Conservation (phyloP, 2,113 vertebrate species). For the Tyto alba region DNA sequence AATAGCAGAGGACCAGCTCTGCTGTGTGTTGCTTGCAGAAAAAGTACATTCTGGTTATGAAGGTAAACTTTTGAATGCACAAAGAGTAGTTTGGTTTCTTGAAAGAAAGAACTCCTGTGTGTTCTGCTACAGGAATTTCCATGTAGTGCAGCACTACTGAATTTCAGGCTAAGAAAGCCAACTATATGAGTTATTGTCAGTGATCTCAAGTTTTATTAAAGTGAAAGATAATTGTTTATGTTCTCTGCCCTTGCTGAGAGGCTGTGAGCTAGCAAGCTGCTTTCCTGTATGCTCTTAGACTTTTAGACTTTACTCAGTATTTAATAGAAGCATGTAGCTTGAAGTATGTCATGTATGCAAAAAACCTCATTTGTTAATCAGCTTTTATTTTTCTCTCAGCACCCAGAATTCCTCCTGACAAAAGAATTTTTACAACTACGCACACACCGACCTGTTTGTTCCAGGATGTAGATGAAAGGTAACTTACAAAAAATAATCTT, state of each 20-base stretch:
- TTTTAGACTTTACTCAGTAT: not conserved
- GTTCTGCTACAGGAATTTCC: not conserved
- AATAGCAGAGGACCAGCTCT: constrained; percentile 82
- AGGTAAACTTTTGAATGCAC: constrained; percentile 71
- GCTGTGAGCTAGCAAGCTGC: not conserved
- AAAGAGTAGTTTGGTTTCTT: not conserved
- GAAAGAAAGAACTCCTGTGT: not conserved
- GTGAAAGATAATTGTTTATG: not conserved
- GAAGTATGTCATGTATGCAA: not conserved
- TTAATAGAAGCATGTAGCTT: not conserved
- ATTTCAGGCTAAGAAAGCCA: not conserved
- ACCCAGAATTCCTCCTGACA: constrained; percentile 91
- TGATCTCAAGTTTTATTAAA: not conserved
- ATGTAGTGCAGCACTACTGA: not conserved
- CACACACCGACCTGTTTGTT: constrained; percentile 92
- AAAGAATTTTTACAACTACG: constrained; percentile 94
- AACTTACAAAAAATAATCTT: not conserved
- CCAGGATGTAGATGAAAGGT: constrained; percentile 95
- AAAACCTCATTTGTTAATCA: not conserved
- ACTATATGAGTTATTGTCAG: not conserved
- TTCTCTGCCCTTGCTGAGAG: not conserved
- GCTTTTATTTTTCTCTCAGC: constrained; percentile 69
- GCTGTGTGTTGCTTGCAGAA: constrained; percentile 93
- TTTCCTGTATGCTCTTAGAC: not conserved
- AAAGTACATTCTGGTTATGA: constrained; percentile 95